Percentiles rank a stretch among this genome's conserved stretches.
Evolutionary conservation across 2,888 invertebrate species (phyloP).

Genomic region (Patella pellucida): DNA sequence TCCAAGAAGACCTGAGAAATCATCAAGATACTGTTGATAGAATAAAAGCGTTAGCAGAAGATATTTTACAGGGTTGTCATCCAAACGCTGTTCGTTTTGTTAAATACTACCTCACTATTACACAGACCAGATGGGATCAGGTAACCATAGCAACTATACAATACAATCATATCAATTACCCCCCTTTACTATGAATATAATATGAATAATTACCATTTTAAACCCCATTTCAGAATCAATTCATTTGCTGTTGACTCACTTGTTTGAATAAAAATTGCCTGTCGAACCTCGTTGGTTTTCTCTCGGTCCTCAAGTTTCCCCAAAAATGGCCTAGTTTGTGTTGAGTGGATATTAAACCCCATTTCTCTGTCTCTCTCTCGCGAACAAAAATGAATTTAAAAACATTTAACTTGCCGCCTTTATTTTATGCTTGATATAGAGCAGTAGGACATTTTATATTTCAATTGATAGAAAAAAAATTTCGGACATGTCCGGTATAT

Average conservation of each 20-base stretch:
- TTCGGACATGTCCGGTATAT: no score
- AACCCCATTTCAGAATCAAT: neutral
- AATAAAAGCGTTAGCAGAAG: constrained; percentile 65
- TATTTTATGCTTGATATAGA: neutral
- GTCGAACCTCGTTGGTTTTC: no score
- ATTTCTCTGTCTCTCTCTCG: no score
- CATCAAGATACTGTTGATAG: constrained; percentile 68
- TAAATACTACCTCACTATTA: constrained; percentile 70
- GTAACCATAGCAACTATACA: constrained; percentile 33
- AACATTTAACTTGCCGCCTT: neutral
- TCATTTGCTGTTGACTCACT: neutral
- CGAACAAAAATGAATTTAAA: neutral
- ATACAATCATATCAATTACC: no score
- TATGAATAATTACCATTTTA: no score
- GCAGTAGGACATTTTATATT: neutral
- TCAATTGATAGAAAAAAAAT: neutral
- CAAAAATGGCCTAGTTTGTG: no score
- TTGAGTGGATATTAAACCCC: no score
- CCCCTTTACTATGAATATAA: no score
- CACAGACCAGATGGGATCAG: constrained; percentile 70
- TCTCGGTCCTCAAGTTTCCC: no score
- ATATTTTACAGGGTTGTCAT: constrained; percentile 68
- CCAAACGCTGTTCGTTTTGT: constrained; percentile 70
- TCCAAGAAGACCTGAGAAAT: constrained; percentile 65
- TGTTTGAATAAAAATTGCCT: neutral